These are phyloP conservation scores for Stenodera caucasica DNA, from an alignment of 2,888 invertebrate genomes.

Conservation along the genomic window DNA sequence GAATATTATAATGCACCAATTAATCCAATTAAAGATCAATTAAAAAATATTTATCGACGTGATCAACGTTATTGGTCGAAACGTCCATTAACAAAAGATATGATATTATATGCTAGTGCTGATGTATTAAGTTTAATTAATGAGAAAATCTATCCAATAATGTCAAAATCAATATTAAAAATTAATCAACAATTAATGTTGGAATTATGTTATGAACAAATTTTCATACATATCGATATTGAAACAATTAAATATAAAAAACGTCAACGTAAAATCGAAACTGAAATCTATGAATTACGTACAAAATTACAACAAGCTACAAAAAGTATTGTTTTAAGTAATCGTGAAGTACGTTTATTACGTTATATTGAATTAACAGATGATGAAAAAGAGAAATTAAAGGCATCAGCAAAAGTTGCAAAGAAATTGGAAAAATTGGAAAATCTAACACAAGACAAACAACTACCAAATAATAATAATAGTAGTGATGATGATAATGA, in stretches of 20 bases:
- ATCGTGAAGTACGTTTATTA: constrained; percentile 85
- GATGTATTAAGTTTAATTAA: constrained; percentile 87
- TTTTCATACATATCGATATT: constrained; percentile 81
- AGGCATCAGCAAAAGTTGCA: constrained; percentile 89
- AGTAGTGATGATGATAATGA: constrained; percentile 69
- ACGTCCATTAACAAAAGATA: constrained; percentile 84
- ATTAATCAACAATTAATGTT: constrained; percentile 70
- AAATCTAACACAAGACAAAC: constrained; percentile 72
- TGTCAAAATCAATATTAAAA: constrained; percentile 70
- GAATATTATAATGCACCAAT: constrained; percentile 84
- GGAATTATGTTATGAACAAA: constrained; percentile 87
- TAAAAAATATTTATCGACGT: constrained; percentile 81
- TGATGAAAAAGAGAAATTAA: constrained; percentile 88
- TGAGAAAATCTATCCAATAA: constrained; percentile 77
- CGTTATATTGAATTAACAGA: constrained; percentile 87
- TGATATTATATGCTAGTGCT: constrained; percentile 88
- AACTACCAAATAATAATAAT: constrained; percentile 67
- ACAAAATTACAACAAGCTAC: constrained; percentile 77
- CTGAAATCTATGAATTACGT: constrained; percentile 85
- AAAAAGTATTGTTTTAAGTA: constrained; percentile 87
- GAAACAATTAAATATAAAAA: constrained; percentile 84
- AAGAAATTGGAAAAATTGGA: constrained; percentile 89
- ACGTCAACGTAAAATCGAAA: constrained; percentile 87
- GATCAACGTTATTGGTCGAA: constrained; percentile 87
- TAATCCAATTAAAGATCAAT: constrained; percentile 89